Conservation (phyloP, 2,113 vertebrate species). For the Syngnathoides biaculeatus region DNA sequence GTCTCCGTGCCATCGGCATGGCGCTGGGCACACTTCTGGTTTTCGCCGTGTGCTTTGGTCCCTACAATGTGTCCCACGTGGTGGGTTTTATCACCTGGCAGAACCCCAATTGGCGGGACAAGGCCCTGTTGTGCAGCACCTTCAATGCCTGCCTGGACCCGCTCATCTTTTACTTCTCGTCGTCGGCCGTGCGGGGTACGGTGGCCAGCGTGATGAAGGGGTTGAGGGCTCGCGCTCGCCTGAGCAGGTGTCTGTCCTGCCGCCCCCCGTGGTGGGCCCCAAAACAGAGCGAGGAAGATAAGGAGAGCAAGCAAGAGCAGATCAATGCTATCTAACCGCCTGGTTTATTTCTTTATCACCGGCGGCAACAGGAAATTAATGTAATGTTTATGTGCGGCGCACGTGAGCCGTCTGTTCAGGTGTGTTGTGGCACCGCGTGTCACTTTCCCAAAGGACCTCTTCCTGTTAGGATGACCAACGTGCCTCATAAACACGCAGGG, state of each 20-base stretch:
- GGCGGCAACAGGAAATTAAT: slow-evolving; percentile 44
- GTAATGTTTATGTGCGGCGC: slow-evolving; percentile 39
- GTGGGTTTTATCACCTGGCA: slow-evolving; percentile 66
- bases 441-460: background rate
- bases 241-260: slow-evolving; percentile 39
- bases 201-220: slow-evolving; percentile 51
- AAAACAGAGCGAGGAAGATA: slow-evolving; percentile 24
- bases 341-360: slow-evolving; percentile 33
- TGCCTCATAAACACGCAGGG: slow-evolving; percentile 12
- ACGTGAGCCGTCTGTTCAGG: background rate
- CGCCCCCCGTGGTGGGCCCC: background rate
- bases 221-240: slow-evolving; percentile 11
- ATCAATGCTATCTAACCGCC: slow-evolving; percentile 39
- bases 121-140: slow-evolving; percentile 78
- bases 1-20: slow-evolving; percentile 73
- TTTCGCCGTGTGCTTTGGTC: slow-evolving; percentile 80
- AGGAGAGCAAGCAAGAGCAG: slow-evolving; percentile 51
- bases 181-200: slow-evolving; percentile 69
- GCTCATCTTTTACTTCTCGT: slow-evolving; percentile 86
- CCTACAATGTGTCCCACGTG: slow-evolving; percentile 86
- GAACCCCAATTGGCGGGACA: slow-evolving; percentile 76
- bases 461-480: background rate
- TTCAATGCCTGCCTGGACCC: slow-evolving; percentile 86
- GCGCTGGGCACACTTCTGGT: slow-evolving; percentile 75
- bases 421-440: background rate